Percentiles rank a stretch among this genome's conserved stretches.
Conservation (phyloP, 2,888 invertebrate species). For the Pachydiplax longipennis region DNA sequence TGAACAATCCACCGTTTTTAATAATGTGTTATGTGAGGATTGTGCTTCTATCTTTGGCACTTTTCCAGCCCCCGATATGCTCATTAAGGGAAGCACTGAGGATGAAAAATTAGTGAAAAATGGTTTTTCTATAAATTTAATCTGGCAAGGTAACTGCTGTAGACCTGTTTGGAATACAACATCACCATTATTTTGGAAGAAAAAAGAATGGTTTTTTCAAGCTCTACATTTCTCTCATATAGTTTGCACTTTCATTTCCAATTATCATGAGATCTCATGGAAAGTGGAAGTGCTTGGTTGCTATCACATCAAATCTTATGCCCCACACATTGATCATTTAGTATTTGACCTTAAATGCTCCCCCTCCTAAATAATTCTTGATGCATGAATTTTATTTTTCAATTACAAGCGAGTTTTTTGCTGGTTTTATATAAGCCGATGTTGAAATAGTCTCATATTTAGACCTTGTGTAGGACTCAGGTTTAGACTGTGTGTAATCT, state of each 20-base stretch:
- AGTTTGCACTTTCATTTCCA: slow-evolving; percentile 56
- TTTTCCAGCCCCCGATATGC: neutral
- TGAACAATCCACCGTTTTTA: neutral
- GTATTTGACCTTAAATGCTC: slow-evolving; percentile 59
- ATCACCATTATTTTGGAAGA: slow-evolving; percentile 50
- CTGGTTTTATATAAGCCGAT: too few species aligned
- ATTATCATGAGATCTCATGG: slow-evolving; percentile 55
- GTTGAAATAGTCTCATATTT: too few species aligned
- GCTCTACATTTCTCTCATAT: slow-evolving; percentile 54
- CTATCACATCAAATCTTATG: slow-evolving; percentile 65
- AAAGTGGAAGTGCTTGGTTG: slow-evolving; percentile 55
- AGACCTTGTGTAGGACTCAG: too few species aligned
- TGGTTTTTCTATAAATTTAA: neutral
- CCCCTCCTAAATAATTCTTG: slow-evolving; percentile 45
- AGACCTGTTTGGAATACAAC: neutral
- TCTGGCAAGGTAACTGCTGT: neutral
- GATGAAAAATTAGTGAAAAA: neutral
- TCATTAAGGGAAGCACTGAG: neutral
- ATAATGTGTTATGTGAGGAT: neutral
- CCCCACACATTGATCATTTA: slow-evolving; percentile 64
- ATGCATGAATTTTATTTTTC: too few species aligned
- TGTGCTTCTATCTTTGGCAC: neutral
- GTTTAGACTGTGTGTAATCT: too few species aligned
- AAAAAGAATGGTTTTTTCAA: slow-evolving; percentile 58
- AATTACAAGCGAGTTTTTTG: too few species aligned